phyloP scores from a whole-genome alignment of 1,140 invertebrate genomes.

The Panagrolaimus sp. region DNA sequence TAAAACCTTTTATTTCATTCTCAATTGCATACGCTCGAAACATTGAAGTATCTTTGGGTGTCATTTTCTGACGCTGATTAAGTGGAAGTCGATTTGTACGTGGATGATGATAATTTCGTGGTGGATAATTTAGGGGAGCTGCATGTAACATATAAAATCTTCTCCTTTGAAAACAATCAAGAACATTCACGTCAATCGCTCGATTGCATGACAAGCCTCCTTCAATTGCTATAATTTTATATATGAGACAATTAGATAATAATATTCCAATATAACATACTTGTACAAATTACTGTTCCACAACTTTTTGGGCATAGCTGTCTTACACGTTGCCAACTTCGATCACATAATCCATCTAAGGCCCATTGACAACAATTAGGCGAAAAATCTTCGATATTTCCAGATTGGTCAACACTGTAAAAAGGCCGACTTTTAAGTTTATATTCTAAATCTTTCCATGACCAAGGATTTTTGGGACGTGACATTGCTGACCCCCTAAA shows the following conservation, averaged over 20 bases:
- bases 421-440: too few relatives aligned
- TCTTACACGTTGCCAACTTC: conserved; percentile 9
- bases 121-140: too few relatives aligned
- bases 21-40: background rate
- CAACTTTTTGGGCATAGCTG: conserved; percentile 12
- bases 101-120: too few relatives aligned
- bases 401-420: background rate
- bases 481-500: too few relatives aligned
- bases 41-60: background rate
- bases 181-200: background rate
- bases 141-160: background rate
- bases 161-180: conserved; percentile 1
- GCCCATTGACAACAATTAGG: conserved; percentile 10
- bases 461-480: too few relatives aligned
- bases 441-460: too few relatives aligned
- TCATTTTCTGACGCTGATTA: background rate
- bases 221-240: background rate
- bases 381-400: background rate
- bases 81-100: too few relatives aligned
- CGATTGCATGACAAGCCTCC: background rate
- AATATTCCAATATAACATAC: background rate
- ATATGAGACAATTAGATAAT: background rate
- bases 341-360: conserved; percentile 12
- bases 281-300: conserved; percentile 4
- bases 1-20: conserved; percentile 1